Evolutionary conservation across 1,140 invertebrate genomes (phyloP), one percentile per base, ranked within the genome.

Genomic region (Papilio machaon): DNA sequence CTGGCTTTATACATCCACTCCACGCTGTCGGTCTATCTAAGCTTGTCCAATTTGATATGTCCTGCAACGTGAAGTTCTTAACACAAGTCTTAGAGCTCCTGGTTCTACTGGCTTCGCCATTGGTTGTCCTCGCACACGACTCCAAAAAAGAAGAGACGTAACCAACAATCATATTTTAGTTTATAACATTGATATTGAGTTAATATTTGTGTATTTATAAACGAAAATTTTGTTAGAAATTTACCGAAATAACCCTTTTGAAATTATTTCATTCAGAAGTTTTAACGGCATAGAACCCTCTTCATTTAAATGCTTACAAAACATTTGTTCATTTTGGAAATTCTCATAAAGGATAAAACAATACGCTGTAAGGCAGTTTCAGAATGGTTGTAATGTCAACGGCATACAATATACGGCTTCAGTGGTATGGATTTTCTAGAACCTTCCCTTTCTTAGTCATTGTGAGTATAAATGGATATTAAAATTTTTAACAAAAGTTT

Each of bases 341-440:
- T 70, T 70, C 64, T 38, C 30, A 70, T 70, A 70, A 70, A 70
- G 64, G 64, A 70, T 70, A 11, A 70, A 70, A 70, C 64, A 70
- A 70, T 70, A 70, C 23, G 30, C 15, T 70, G 9, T 64, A 11
- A 35, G 30, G 64, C 30, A 70, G 23, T 70, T 70, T 38, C 64
- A 64, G 60, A 30, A 23, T 23, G 58, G 17, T 60, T 13, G 23
- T 67, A 15, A 67, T 67, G 64, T 67, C 64, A 67, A 67, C 64
- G 11, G 23, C 23, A 67, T 11, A 67, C 30, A 35, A 70, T 70
- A 35, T 38, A 70, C 13, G 5, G 30, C 13, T 70, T 35, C 30
- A 70, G 30, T 70, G 64, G 17, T 60, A 17, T 8, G 64, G 13
- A 70, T 15, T 35, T 15, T 8, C 64, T 4, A 1, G 13, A 35